Conservation (phyloP, 2,888 invertebrate genomes). For the Megaustenia siamemsis region DNA sequence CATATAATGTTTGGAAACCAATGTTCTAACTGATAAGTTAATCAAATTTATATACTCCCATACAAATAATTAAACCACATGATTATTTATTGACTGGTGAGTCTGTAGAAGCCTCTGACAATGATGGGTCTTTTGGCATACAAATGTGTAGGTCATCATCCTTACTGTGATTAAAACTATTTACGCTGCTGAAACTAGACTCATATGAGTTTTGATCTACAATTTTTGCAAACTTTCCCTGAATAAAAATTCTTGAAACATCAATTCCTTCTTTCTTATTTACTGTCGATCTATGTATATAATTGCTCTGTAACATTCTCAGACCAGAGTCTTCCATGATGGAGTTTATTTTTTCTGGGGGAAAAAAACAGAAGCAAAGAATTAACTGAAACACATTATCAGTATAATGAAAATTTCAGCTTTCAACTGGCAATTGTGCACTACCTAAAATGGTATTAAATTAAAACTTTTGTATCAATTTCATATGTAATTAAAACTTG, state of each 20-base stretch:
- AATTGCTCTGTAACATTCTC: conserved; percentile 85
- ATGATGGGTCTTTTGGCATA: no score
- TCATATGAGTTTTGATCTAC: not conserved
- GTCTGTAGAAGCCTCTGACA: not conserved
- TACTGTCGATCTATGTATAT: conserved; percentile 92
- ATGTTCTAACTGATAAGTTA: no score
- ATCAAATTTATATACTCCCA: no score
- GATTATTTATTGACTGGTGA: not conserved
- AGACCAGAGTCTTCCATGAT: conserved; percentile 88
- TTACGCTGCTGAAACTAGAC: not conserved
- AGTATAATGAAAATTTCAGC: no score
- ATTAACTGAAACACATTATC: no score
- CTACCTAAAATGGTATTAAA: no score
- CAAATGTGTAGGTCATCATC: not conserved
- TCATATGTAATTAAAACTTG: no score
- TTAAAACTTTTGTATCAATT: no score
- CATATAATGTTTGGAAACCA: no score
- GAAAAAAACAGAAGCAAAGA: conserved; percentile 52
- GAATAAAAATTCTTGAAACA: conserved; percentile 95
- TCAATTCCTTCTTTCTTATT: conserved; percentile 95
- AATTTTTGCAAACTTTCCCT: conserved; percentile 82
- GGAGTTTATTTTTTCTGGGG: conserved; percentile 85
- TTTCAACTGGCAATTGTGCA: no score
- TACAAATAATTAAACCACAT: not conserved
- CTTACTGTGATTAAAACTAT: not conserved